phyloP scores from a whole-genome alignment of 2,113 vertebrate species.

The Glaucidium brasilianum region DNA sequence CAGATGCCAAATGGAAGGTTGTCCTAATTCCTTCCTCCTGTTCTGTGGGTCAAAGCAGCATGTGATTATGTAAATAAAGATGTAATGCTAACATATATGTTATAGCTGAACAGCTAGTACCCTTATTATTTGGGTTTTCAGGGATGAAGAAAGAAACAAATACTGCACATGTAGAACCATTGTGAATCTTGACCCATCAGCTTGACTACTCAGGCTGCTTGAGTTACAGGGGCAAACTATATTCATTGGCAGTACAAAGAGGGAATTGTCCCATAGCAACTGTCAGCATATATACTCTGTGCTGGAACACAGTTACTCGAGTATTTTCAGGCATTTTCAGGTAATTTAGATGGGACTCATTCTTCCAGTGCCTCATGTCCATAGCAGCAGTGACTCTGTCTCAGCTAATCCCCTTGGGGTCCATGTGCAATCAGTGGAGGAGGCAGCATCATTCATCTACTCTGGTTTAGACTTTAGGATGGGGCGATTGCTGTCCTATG shows the following conservation, averaged over 20 bases:
- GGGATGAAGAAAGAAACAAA: not conserved
- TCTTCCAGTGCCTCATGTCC: not conserved
- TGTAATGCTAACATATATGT: not conserved
- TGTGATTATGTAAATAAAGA: not conserved
- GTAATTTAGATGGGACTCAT: not conserved
- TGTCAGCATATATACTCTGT: not conserved
- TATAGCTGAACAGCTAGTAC: not conserved
- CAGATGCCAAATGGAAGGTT: not conserved
- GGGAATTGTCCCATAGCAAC: not conserved
- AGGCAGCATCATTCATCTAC: not conserved
- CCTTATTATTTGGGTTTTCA: not conserved
- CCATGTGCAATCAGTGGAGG: not conserved
- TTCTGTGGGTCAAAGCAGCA: not conserved
- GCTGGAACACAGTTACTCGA: not conserved
- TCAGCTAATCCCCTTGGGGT: not conserved
- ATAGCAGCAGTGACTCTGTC: not conserved
- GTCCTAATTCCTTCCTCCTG: not conserved
- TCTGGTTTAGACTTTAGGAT: not conserved
- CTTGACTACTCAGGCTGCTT: not conserved
- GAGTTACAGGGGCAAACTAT: not conserved
- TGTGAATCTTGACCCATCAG: not conserved
- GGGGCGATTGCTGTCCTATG: not conserved
- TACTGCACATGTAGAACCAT: not conserved
- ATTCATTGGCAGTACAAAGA: not conserved
- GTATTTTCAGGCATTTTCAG: not conserved